These are phyloP conservation scores for Anseranas semipalmata DNA, from an alignment of 2,113 vertebrate species.

Conservation along the genomic window DNA sequence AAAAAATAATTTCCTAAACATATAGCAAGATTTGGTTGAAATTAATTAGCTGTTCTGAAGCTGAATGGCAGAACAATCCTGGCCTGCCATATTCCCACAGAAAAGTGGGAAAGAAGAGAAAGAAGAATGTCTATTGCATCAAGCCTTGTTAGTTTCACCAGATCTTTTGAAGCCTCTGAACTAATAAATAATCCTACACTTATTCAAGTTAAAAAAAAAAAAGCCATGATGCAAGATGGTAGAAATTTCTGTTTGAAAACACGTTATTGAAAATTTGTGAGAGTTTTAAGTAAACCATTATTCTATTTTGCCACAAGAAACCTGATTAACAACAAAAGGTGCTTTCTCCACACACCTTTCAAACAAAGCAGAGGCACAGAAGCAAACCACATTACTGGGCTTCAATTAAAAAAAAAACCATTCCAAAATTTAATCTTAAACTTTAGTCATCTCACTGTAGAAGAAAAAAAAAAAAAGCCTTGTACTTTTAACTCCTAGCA, in stretches of 20 bases:
- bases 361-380: background rate
- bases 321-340: background rate
- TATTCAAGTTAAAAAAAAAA: background rate
- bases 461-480: too few species aligned
- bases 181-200: background rate
- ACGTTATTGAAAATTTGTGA: background rate
- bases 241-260: background rate
- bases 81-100: background rate
- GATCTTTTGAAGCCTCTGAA: background rate
- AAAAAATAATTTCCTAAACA: background rate
- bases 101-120: background rate
- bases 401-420: background rate
- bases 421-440: background rate
- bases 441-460: background rate
- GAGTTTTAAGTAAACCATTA: background rate
- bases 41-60: background rate
- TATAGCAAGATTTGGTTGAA: background rate
- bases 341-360: background rate
- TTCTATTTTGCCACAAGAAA: background rate
- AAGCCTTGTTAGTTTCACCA: background rate
- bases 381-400: fast-evolving
- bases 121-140: background rate
- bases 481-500: too few species aligned
- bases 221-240: background rate
- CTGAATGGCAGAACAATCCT: fast-evolving